These are phyloP conservation scores for Sternotherus odoratus DNA, from an alignment of 2,797 vertebrate genomes.

Conservation along the genomic window DNA sequence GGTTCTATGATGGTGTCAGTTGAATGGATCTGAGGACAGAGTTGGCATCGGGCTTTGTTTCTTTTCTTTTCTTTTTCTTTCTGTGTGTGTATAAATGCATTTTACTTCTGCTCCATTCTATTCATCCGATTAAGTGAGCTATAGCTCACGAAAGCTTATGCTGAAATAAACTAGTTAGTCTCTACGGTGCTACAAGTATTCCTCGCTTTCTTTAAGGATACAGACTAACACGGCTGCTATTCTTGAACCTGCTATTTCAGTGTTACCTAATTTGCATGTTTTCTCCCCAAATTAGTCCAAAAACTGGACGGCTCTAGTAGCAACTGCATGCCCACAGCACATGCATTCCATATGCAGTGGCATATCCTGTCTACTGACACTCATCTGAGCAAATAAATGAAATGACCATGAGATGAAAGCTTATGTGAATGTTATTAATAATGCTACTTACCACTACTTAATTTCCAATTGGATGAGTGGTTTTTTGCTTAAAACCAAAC, in stretches of 20 bases:
- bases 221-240: no score
- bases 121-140: no score
- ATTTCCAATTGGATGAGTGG: neutral
- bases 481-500: conserved; percentile 1
- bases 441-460: neutral
- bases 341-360: neutral
- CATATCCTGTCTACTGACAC: neutral
- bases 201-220: no score
- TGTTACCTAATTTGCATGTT: neutral
- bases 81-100: no score
- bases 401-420: rapidly evolving
- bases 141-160: no score
- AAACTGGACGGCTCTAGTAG: rapidly evolving
- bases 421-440: neutral
- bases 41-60: no score
- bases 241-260: neutral
- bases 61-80: no score
- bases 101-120: no score
- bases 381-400: neutral
- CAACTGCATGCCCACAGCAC: rapidly evolving
- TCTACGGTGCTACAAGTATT: no score
- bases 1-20: no score
- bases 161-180: no score
- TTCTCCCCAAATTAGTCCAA: neutral
- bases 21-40: no score